Evolutionary conservation across 2,113 vertebrate genomes (phyloP), one percentile per base, ranked within the genome.

Genomic region (Lycaon pictus): DNA sequence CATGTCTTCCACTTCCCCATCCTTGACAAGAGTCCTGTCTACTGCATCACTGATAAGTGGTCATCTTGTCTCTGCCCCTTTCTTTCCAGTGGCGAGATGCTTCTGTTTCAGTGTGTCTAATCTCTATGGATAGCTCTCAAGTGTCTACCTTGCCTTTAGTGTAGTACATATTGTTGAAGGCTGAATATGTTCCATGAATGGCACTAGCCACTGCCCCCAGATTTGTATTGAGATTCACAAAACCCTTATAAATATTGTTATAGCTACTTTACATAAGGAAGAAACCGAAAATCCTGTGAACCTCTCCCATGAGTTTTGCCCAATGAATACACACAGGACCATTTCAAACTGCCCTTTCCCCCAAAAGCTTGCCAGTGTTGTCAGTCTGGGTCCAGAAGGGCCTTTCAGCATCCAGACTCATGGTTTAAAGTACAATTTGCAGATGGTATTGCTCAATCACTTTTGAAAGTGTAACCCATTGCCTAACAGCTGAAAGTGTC

Each of bases 371-470:
- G 87, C 55, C 3, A 16, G 51, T 58, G 51, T 63, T 43, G 35
- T 56, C 69, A 81, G 43, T 72, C 85, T 92, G 90, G 25, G 23
- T 56, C 37, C 56, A 67, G 3, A 63, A 63, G 43, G 11, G 20
- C 15, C 43, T 77, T 87, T 81, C 13, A 53, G 65, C 4, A 32
- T 3, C 11, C 29, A 92, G 65, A 92, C 32, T 77, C 67, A 92
- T 51, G 32, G 67, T 93, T 81, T 84, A 88, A 95, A 71, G 43
- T 91, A 95, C 60, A 86, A 43, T 88, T 89, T 3, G 3, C 60
- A 74, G 97, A 98, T 48, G 87, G 93, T 55, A 98, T 90, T 37
- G 90, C 92, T 76, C 60, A 60, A 82, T 69, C 94, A 53, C 23
- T 92, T 80, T 58, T 96, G 90, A 88, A 95, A 97, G 48, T 35